A percentile compares a stretch with the other conserved stretches of the same genome.
Conservation (phyloP, 2,797 vertebrate genomes). For the Rhinella marina region DNA sequence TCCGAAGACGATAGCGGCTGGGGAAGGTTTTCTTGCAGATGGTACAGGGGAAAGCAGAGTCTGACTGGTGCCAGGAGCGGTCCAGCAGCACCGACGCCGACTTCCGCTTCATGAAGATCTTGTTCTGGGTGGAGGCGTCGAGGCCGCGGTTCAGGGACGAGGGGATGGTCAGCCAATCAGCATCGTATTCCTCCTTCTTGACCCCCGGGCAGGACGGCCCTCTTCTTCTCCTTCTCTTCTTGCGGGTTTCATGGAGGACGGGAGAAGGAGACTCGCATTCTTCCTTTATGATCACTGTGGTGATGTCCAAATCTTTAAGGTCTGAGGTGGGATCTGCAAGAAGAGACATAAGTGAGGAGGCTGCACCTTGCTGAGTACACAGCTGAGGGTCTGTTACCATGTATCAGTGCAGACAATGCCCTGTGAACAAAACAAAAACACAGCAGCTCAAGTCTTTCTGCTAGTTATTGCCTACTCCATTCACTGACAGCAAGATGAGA, state of each 20-base stretch:
- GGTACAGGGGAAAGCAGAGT: not conserved
- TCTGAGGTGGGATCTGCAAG: not conserved
- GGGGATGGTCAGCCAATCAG: not conserved
- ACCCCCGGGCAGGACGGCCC: not conserved
- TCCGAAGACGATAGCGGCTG: slow-evolving; percentile 3
- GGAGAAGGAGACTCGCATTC: not conserved
- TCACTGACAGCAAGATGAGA: too few species aligned
- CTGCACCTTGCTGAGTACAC: too few species aligned
- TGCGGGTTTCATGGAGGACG: not conserved
- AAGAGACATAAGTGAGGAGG: not conserved
- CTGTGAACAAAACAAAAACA: not conserved
- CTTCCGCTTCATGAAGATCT: not conserved
- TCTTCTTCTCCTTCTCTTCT: not conserved
- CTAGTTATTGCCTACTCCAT: too few species aligned
- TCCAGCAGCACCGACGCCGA: not conserved
- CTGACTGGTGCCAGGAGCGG: not conserved
- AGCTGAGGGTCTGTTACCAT: not conserved
- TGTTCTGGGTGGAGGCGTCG: slow-evolving; percentile 1
- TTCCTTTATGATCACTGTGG: not conserved
- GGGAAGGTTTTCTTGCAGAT: slow-evolving; percentile 50
- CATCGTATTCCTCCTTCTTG: not conserved
- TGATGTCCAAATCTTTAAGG: not conserved
- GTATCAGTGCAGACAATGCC: not conserved
- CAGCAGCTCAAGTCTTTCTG: too few species aligned
- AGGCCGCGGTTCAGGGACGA: too few species aligned